Evolutionary conservation across 2,888 invertebrate genomes (phyloP).

Genomic region (Synergus japonicus): DNA sequence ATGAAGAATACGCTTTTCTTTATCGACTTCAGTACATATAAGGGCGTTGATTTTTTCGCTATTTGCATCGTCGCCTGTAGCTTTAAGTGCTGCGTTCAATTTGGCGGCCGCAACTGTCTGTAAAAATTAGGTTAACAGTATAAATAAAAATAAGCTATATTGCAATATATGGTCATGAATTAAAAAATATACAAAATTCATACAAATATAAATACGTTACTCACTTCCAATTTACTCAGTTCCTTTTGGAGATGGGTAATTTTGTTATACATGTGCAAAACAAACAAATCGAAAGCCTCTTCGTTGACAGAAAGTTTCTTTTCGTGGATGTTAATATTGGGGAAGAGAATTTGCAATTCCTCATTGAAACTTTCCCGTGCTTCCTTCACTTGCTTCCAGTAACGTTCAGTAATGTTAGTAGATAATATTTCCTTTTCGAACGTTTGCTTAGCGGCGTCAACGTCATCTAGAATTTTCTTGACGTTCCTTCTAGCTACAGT

Average conservation of each 20-base stretch:
- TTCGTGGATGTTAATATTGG: conserved; percentile 84
- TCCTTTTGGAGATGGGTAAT: conserved; percentile 88
- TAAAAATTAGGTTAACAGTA: conserved; percentile 46
- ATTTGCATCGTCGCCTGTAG: conserved; percentile 79
- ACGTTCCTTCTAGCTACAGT: conserved; percentile 71
- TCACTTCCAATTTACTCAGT: conserved; percentile 84
- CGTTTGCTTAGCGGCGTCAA: conserved; percentile 81
- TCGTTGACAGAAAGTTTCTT: conserved; percentile 82
- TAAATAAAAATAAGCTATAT: neutral
- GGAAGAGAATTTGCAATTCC: conserved; percentile 85
- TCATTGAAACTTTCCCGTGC: conserved; percentile 82
- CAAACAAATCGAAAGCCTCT: conserved; percentile 87
- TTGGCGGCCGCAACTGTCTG: conserved; percentile 82
- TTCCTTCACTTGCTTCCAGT: conserved; percentile 88
- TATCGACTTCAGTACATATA: conserved; percentile 81
- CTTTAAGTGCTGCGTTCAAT: conserved; percentile 82
- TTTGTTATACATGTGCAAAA: conserved; percentile 88
- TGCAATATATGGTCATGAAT: neutral
- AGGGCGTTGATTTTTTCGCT: conserved; percentile 82
- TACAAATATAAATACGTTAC: conserved; percentile 43
- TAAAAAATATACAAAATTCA: conserved; percentile 2
- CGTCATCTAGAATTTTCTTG: conserved; percentile 79
- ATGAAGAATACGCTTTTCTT: conserved; percentile 83
- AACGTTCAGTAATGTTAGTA: conserved; percentile 85
- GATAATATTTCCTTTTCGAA: conserved; percentile 80